These are phyloP conservation scores for Epirrhoe alternata DNA, from an alignment of 2,888 invertebrate species.

Conservation along the genomic window DNA sequence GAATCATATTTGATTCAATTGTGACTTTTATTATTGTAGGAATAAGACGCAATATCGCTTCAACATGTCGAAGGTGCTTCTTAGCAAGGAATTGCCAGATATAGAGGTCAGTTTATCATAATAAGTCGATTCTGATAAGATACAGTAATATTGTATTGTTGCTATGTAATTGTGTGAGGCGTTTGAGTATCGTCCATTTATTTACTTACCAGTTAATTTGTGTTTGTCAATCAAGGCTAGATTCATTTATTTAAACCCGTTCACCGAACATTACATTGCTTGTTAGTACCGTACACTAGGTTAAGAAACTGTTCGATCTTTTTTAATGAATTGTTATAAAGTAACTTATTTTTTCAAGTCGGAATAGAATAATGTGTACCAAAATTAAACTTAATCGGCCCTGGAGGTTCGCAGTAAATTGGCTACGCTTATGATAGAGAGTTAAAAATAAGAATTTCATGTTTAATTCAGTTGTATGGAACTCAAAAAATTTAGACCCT, in stretches of 20 bases:
- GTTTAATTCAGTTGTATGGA: too few species aligned
- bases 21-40: constrained; percentile 23
- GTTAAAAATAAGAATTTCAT: too few species aligned
- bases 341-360: too few species aligned
- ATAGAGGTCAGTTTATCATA: constrained; percentile 89
- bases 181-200: not conserved
- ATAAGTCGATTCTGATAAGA: constrained; percentile 2
- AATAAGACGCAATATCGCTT: constrained; percentile 37
- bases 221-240: not conserved
- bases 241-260: not conserved
- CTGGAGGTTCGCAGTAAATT: too few species aligned
- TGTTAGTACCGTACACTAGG: not conserved
- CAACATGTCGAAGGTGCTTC: constrained; percentile 77
- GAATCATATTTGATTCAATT: constrained; percentile 17
- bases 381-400: too few species aligned
- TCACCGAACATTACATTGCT: not conserved
- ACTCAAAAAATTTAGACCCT: too few species aligned
- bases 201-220: not conserved
- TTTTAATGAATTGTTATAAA: too few species aligned
- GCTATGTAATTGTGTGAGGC: not conserved
- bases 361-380: too few species aligned
- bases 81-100: constrained; percentile 91
- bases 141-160: not conserved
- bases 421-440: too few species aligned
- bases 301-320: not conserved